phyloP scores from a whole-genome alignment of 2,113 vertebrate species.

The Monopterus albus region DNA sequence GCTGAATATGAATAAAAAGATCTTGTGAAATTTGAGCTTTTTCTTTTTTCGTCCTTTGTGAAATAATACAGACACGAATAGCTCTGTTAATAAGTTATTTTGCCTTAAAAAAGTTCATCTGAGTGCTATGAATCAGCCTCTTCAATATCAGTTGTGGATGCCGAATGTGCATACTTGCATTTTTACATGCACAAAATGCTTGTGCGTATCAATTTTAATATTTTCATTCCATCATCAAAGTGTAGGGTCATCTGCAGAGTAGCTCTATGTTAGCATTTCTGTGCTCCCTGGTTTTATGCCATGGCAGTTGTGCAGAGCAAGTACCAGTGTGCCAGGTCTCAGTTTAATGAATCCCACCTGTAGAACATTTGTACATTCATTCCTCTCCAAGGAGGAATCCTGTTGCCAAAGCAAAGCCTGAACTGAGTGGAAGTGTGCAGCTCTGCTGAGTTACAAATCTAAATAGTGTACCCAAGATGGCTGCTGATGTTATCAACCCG shows the following conservation, averaged over 20 bases:
- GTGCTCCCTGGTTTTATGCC: slow-evolving; percentile 65
- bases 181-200: slow-evolving; percentile 27
- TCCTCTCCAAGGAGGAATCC: slow-evolving; percentile 76
- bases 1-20: slow-evolving; percentile 51
- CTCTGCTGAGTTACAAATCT: slow-evolving; percentile 57
- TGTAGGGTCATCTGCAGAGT: slow-evolving; percentile 20
- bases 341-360: slow-evolving; percentile 84
- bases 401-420: slow-evolving; percentile 78
- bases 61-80: slow-evolving; percentile 70
- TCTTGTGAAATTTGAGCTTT: slow-evolving; percentile 65
- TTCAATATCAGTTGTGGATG: slow-evolving; percentile 63
- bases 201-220: slow-evolving; percentile 24
- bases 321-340: slow-evolving; percentile 77
- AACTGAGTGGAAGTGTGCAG: slow-evolving; percentile 62
- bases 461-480: slow-evolving; percentile 60
- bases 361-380: slow-evolving; percentile 79
- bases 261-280: slow-evolving; percentile 62
- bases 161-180: slow-evolving; percentile 14
- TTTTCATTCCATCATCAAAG: slow-evolving; percentile 12
- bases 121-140: slow-evolving; percentile 72
- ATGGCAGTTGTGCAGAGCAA: slow-evolving; percentile 73
- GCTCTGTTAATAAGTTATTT: slow-evolving; percentile 70
- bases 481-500: slow-evolving; percentile 44
- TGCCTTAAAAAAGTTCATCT: slow-evolving; percentile 69
- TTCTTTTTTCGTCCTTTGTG: slow-evolving; percentile 70